These are phyloP conservation scores for Labeo rohita DNA, from an alignment of 2,113 vertebrate genomes.

Conservation along the genomic window DNA sequence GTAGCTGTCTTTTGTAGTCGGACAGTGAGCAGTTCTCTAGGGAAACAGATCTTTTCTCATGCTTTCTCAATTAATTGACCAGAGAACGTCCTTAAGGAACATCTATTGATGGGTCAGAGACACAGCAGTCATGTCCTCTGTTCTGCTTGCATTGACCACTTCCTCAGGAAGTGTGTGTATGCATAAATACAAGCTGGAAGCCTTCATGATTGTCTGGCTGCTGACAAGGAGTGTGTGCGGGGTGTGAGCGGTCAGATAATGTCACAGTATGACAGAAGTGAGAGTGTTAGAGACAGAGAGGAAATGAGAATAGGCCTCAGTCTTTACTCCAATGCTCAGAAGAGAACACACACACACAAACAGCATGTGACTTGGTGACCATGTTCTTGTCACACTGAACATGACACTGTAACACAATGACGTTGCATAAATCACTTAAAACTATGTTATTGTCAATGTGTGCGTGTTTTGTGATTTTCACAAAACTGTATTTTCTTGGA, in stretches of 20 bases:
- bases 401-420: not conserved
- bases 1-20: not conserved
- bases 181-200: slow-evolving; percentile 6
- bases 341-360: slow-evolving; percentile 24
- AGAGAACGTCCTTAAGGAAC: slow-evolving; percentile 1
- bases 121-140: not conserved
- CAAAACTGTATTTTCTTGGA: no score
- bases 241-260: slow-evolving; percentile 9
- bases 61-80: slow-evolving; percentile 13
- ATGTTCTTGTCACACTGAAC: slow-evolving; percentile 11
- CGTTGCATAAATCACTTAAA: slow-evolving; percentile 50
- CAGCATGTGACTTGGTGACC: slow-evolving; percentile 24
- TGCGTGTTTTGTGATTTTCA: no score
- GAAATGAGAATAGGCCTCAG: slow-evolving; percentile 23
- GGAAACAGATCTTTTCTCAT: not conserved
- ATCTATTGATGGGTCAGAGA: slow-evolving; percentile 20
- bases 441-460: slow-evolving; percentile 17
- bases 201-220: not conserved
- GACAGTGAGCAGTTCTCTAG: not conserved
- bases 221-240: not conserved
- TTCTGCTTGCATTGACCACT: slow-evolving; percentile 16
- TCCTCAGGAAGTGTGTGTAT: slow-evolving; percentile 39
- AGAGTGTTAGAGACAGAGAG: slow-evolving; percentile 23
- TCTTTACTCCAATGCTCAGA: not conserved
- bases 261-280: slow-evolving; percentile 36